These are phyloP conservation scores for Chanos chanos DNA, from an alignment of 2,797 vertebrate species.

Conservation along the genomic window DNA sequence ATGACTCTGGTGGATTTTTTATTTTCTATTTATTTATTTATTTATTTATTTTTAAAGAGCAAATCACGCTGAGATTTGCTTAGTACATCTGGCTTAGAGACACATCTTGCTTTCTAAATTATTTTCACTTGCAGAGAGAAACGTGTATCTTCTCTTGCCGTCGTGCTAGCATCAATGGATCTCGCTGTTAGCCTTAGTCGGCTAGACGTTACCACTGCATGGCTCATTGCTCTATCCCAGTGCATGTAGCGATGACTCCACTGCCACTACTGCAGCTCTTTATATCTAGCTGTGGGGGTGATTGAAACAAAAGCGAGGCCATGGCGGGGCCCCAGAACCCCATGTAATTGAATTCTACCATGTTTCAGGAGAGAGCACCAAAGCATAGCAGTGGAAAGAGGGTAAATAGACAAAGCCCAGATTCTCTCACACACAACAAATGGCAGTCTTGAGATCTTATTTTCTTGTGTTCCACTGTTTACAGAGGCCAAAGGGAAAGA, in stretches of 20 bases:
- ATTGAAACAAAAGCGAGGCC: constrained; percentile 68
- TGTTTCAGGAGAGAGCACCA: constrained; percentile 65
- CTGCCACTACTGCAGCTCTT: constrained; percentile 48
- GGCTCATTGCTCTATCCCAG: constrained; percentile 53
- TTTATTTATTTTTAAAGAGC: too few species aligned
- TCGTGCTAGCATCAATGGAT: constrained; percentile 1
- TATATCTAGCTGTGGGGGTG: constrained; percentile 56
- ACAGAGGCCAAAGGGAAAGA: constrained; percentile 21
- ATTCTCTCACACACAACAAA: constrained; percentile 28
- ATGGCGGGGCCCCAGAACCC: constrained; percentile 58
- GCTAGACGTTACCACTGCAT: constrained; percentile 34
- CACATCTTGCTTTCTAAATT: background rate
- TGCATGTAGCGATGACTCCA: constrained; percentile 37
- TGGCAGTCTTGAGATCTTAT: constrained; percentile 18
- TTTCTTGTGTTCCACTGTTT: constrained; percentile 7
- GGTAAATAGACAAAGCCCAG: constrained; percentile 57
- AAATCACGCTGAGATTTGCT: too few species aligned
- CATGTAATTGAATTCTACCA: constrained; percentile 71
- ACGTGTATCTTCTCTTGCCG: background rate
- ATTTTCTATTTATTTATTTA: too few species aligned
- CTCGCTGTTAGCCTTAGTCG: constrained; percentile 2
- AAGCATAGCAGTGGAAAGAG: constrained; percentile 58
- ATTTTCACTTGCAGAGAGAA: background rate
- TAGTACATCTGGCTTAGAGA: too few species aligned
- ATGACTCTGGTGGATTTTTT: too few species aligned